Percentiles rank a stretch among this genome's conserved stretches.
Evolutionary conservation across 2,888 invertebrate genomes (phyloP).

Genomic region (Prenolepis imparis): DNA sequence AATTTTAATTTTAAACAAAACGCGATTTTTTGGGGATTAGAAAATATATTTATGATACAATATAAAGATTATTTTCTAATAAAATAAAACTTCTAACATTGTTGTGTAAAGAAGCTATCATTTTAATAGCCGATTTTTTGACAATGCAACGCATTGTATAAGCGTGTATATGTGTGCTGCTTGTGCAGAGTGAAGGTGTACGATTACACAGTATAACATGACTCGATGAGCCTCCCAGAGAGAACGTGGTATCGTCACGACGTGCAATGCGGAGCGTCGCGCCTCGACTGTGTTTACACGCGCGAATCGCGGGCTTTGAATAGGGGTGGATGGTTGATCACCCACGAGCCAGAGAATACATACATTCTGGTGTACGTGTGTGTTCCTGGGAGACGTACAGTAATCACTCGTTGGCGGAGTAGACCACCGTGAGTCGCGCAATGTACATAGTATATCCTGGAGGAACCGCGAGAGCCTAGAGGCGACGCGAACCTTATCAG

Average conservation of each 20-base stretch:
- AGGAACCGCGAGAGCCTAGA: conserved; percentile 29
- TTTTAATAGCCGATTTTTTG: conserved; percentile 11
- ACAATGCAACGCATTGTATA: neutral
- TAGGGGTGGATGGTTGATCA: conserved; percentile 56
- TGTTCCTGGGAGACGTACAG: conserved; percentile 50
- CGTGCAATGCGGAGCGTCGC: conserved; percentile 48
- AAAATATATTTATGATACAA: neutral
- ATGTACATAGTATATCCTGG: conserved; percentile 38
- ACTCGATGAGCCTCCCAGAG: conserved; percentile 59
- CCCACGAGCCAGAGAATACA: conserved; percentile 46
- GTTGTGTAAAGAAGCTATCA: neutral
- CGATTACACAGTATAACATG: conserved; percentile 72
- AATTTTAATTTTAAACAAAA: neutral
- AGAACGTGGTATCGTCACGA: conserved; percentile 52
- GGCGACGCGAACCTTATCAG: conserved; percentile 46
- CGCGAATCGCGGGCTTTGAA: conserved; percentile 48
- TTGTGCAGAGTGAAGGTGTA: conserved; percentile 61
- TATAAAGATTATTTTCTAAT: neutral
- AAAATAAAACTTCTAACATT: neutral
- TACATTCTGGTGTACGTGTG: conserved; percentile 26
- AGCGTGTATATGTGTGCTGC: neutral
- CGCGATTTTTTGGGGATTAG: neutral
- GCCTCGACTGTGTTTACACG: conserved; percentile 53
- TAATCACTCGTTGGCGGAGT: conserved; percentile 57
- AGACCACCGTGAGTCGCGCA: conserved; percentile 63